Base-by-base conservation (phyloP, 2,797 vertebrate species). In the Luscinia megarhynchos region DNA sequence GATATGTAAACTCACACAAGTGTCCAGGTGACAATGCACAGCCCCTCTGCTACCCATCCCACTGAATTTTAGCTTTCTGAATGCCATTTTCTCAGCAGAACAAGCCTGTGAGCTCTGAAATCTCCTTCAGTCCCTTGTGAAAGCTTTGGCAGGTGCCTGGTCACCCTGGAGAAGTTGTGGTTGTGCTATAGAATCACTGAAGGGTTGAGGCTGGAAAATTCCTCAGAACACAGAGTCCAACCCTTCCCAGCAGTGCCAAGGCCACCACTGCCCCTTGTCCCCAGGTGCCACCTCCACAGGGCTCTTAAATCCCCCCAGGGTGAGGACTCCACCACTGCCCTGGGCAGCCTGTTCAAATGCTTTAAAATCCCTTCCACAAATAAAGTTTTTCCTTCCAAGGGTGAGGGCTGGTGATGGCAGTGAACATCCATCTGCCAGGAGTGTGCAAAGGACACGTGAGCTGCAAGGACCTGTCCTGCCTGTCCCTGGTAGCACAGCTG, bases 211-310 rank as follows among this genome's bases (percentile, higher is more conserved):
- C 1, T 58, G 83, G 51, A 53, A 64, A 76, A 86, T 19, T 4
- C 43, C 34, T 11, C 20, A 69, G 30, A 11, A 3, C 29, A 12
- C 1, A 0, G 0, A 51, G 18, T 32, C 29, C 36, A 50, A 27
- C 17, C 8, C 9, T 29, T 12, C 17, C 61, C 81, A 46, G 40
- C 55, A 8, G 27, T 38, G 27, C 32, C 22, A 17, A 43, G 43
- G 32, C 16, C 53, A 84, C 10, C 41, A 3, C 32, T 51, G 58
- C 34, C 15, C 18, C 29, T 0, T 4, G 50, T 30, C 62, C 57
- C 62, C 57, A 46, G 2, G 17, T n/a, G 36, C 32, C 27, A 27
- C 48, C 9, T 38, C 32, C 32, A 43, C 41, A 2, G 0, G 9
- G 15, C 2, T n/a, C 27, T 21, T 5, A n/a, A 61, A 43, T 43